A percentile compares a stretch with the other conserved stretches of the same genome.
Evolutionary conservation across 2,888 invertebrate genomes (phyloP).

Genomic region (Torymus tubicola): DNA sequence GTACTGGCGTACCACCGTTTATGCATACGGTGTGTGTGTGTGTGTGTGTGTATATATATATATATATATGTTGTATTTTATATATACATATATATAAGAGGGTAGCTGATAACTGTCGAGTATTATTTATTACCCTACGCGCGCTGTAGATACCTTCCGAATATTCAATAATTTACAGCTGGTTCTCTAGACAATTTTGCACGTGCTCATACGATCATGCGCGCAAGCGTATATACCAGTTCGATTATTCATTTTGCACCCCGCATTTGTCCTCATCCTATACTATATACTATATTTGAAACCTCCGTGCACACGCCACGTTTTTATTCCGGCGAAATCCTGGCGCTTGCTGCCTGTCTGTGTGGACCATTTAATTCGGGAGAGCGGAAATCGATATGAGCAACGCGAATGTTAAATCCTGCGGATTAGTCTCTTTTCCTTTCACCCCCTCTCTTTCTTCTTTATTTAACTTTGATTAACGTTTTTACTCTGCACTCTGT

Average conservation of each 20-base stretch:
- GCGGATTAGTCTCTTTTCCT: not conserved
- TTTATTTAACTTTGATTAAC: conserved; percentile 38
- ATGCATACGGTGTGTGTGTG: no score
- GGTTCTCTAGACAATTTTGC: conserved; percentile 15
- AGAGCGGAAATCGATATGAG: conserved; percentile 16
- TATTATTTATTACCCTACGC: not conserved
- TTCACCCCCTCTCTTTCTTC: not conserved
- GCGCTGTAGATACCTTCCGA: not conserved
- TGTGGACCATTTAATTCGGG: conserved; percentile 31
- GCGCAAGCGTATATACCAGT: not conserved
- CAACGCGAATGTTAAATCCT: conserved; percentile 35
- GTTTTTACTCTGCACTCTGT: conserved; percentile 2
- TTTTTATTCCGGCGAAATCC: conserved; percentile 20
- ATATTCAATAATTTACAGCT: conserved; percentile 9
- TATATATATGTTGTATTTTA: no score
- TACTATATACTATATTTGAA: not conserved
- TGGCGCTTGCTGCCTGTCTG: not conserved
- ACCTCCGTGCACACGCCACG: not conserved
- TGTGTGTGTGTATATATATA: no score
- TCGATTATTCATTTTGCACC: conserved; percentile 40
- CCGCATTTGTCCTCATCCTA: conserved; percentile 1
- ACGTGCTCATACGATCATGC: not conserved
- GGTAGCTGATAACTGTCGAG: not conserved
- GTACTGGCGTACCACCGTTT: conserved; percentile 9
- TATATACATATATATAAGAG: not conserved